phyloP scores from a whole-genome alignment of 2,113 vertebrate genomes.

The Nyctereutes procyonoides region DNA sequence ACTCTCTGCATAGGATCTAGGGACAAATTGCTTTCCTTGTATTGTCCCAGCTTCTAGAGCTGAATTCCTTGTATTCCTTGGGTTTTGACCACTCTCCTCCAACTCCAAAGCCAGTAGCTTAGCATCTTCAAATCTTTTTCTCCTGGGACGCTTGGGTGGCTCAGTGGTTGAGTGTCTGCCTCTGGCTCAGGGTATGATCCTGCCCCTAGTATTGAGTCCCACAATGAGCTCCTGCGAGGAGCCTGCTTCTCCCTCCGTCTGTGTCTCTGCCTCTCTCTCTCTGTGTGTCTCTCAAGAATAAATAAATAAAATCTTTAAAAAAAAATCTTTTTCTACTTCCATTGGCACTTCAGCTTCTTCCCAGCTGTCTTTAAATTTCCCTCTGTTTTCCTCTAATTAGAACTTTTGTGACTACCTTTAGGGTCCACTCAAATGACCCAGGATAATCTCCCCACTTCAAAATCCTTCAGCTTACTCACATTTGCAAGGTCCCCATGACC shows the following conservation, averaged over 20 bases:
- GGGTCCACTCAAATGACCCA: not conserved
- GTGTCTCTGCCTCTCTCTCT: too few relatives aligned
- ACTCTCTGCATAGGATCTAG: fast-evolving
- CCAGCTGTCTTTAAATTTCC: not conserved
- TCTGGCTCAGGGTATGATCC: too few relatives aligned
- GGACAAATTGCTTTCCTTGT: fast-evolving
- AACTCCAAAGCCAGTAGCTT: not conserved
- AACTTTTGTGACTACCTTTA: not conserved
- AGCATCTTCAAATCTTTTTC: not conserved
- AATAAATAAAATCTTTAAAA: too few relatives aligned
- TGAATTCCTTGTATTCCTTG: not conserved
- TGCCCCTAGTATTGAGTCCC: too few relatives aligned
- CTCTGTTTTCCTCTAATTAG: not conserved
- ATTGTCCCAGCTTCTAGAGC: not conserved
- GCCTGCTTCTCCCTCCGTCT: too few relatives aligned
- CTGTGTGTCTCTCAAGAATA: too few relatives aligned
- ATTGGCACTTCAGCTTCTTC: not conserved
- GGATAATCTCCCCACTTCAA: not conserved
- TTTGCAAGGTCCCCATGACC: not conserved
- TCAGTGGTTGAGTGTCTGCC: too few relatives aligned
- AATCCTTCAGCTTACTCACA: not conserved
- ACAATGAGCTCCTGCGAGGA: too few relatives aligned
- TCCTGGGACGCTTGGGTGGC: too few relatives aligned
- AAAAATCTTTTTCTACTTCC: too few relatives aligned
- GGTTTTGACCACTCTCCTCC: not conserved